Percentiles rank a stretch among this genome's conserved stretches.
These are phyloP conservation scores for Bombus pyrosoma DNA, from an alignment of 1,140 invertebrate species.

Conservation along the genomic window DNA sequence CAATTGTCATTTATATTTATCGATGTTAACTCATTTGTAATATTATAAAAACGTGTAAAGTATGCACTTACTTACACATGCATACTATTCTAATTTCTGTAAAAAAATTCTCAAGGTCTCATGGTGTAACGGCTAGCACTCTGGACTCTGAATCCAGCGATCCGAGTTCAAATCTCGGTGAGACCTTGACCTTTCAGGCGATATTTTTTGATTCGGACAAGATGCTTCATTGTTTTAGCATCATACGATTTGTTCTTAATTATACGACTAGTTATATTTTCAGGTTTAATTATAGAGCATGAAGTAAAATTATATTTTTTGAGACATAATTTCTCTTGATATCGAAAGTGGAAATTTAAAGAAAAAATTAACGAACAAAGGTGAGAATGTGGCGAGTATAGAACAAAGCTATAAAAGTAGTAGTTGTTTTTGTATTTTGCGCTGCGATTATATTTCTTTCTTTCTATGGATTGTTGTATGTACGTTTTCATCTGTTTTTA, in stretches of 20 bases:
- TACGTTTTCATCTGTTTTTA: no score
- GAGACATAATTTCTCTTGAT: not conserved
- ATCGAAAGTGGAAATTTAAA: not conserved
- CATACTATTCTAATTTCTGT: not conserved
- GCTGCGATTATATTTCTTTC: no score
- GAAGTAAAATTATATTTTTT: not conserved
- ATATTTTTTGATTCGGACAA: not conserved
- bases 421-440: no score
- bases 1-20: not conserved
- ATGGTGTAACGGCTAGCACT: constrained; percentile 84
- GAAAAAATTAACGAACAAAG: not conserved
- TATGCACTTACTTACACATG: constrained; percentile 12
- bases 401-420: no score
- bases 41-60: not conserved
- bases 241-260: not conserved
- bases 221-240: not conserved
- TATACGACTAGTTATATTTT: not conserved
- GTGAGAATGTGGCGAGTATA: no score
- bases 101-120: constrained; percentile 65
- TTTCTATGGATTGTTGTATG: no score
- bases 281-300: not conserved
- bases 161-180: constrained; percentile 86
- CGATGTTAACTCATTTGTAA: not conserved
- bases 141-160: constrained; percentile 90
- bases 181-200: constrained; percentile 60